Percentiles rank a stretch among this genome's conserved stretches.
These are phyloP conservation scores for Drosophila mayri DNA, from an alignment of 1,140 invertebrate species.

Conservation along the genomic window DNA sequence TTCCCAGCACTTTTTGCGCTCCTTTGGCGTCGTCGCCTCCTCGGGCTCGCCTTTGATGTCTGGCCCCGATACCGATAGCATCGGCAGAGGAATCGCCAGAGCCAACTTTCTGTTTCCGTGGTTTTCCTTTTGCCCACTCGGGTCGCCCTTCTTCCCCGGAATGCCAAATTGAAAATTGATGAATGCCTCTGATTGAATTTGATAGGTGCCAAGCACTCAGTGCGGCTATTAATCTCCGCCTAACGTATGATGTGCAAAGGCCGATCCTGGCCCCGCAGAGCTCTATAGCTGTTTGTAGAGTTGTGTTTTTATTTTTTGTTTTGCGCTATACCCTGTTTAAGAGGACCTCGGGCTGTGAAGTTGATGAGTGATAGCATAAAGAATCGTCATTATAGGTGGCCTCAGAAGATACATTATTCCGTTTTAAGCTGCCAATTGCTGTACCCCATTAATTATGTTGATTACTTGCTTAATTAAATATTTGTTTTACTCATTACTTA, in stretches of 20 bases:
- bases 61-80: slow-evolving; percentile 48
- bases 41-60: slow-evolving; percentile 61
- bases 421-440: background rate
- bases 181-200: slow-evolving; percentile 83
- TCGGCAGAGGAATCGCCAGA: slow-evolving; percentile 44
- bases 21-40: slow-evolving; percentile 29
- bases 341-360: background rate
- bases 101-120: slow-evolving; percentile 56
- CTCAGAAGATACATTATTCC: background rate
- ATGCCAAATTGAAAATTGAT: slow-evolving; percentile 84
- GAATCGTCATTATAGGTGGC: slow-evolving; percentile 1
- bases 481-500: background rate
- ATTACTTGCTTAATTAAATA: background rate
- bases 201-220: slow-evolving; percentile 82
- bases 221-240: slow-evolving; percentile 79
- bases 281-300: background rate
- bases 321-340: slow-evolving; percentile 13
- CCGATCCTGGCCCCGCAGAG: background rate
- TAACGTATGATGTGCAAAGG: slow-evolving; percentile 67
- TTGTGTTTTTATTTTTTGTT: background rate
- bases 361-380: slow-evolving; percentile 19
- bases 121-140: slow-evolving; percentile 32
- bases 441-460: background rate
- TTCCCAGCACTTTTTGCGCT: slow-evolving; percentile 66
- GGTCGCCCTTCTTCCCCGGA: slow-evolving; percentile 29